Evolutionary conservation across 2,113 vertebrate species (phyloP).

Genomic region (Semnopithecus entellus): DNA sequence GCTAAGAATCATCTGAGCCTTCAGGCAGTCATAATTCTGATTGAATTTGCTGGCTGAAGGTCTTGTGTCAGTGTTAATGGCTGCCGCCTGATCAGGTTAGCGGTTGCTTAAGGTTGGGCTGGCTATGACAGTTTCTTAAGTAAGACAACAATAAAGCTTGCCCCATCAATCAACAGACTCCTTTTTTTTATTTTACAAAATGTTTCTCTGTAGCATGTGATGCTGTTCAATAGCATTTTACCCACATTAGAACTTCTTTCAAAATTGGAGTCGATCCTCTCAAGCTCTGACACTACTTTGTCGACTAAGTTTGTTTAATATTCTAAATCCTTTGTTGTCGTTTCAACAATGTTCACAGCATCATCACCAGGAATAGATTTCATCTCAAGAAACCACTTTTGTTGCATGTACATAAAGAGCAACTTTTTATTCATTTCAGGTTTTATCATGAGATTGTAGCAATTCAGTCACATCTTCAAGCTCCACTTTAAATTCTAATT

Average conservation of each 20-base stretch:
- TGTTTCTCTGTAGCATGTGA: background rate
- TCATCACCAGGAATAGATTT: background rate
- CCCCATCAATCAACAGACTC: background rate
- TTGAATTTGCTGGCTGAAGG: background rate
- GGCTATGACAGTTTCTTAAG: background rate
- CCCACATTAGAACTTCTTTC: background rate
- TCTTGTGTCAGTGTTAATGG: background rate
- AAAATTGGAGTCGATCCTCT: background rate
- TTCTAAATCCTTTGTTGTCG: background rate
- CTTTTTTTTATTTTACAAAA: background rate
- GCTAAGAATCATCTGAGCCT: background rate
- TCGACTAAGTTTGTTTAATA: background rate
- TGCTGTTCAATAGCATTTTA: background rate
- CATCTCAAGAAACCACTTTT: background rate
- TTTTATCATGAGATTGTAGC: background rate
- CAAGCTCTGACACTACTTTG: background rate
- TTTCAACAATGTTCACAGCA: background rate
- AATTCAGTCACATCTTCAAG: background rate
- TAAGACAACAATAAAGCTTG: background rate
- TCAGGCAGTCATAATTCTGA: background rate
- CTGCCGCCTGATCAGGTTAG: background rate
- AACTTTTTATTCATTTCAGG: background rate
- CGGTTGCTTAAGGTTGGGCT: background rate
- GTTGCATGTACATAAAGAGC: background rate
- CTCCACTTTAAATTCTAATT: background rate